Conservation (phyloP, 2,888 invertebrate species). For the Marronus borbonicus region DNA sequence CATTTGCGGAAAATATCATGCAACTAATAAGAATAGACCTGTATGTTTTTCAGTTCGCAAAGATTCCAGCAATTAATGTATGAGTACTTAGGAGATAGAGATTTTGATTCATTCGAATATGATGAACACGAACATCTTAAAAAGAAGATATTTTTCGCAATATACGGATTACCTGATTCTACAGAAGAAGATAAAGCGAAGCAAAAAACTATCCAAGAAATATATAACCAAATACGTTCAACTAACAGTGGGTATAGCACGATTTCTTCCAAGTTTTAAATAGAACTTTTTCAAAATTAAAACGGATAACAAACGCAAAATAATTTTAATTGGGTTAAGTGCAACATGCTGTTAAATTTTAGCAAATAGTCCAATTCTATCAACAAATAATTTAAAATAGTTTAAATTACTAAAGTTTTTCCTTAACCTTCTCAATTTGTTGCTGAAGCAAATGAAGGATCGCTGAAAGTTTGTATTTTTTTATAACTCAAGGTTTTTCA, state of each 20-base stretch:
- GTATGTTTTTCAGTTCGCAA: constrained; percentile 55
- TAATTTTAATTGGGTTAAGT: too few relatives aligned
- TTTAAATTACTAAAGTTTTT: too few relatives aligned
- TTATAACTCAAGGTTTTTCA: too few relatives aligned
- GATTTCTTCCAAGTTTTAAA: not conserved
- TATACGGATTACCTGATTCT: constrained; percentile 73
- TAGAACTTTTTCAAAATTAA: not conserved
- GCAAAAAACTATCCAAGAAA: constrained; percentile 57
- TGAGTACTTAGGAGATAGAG: constrained; percentile 74
- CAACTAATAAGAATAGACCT: not conserved
- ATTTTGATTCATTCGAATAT: constrained; percentile 73
- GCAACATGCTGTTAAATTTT: too few relatives aligned
- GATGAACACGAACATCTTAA: constrained; percentile 71
- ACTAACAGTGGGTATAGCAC: constrained; percentile 53
- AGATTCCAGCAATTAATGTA: constrained; percentile 74
- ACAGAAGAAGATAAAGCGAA: constrained; percentile 66
- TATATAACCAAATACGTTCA: constrained; percentile 60
- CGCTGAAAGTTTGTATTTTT: too few relatives aligned
- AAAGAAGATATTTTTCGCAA: constrained; percentile 74
- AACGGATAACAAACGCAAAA: not conserved
- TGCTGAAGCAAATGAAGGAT: too few relatives aligned
- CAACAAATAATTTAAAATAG: too few relatives aligned
- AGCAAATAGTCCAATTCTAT: too few relatives aligned
- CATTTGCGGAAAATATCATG: too few relatives aligned
- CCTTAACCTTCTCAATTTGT: too few relatives aligned